A percentile compares a stretch with the other conserved stretches of the same genome.
Evolutionary conservation across 2,797 vertebrate species (phyloP).

Genomic region (Aselliscus stoliczkanus): DNA sequence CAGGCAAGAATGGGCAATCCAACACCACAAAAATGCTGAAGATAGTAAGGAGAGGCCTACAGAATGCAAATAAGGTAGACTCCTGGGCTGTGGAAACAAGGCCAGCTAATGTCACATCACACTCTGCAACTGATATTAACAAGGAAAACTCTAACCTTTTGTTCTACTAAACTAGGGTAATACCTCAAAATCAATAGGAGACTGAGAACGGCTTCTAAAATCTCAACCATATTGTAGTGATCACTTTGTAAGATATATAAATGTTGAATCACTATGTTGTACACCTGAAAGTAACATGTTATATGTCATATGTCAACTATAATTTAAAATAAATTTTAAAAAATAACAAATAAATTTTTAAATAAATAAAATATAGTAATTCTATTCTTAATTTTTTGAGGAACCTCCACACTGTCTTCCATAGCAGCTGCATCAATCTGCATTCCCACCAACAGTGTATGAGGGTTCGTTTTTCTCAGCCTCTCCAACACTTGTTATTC

Average conservation of each 20-base stretch:
- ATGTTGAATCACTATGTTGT: neutral
- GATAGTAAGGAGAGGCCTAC: neutral
- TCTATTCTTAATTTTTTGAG: no score
- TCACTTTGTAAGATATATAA: neutral
- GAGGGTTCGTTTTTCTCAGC: no score
- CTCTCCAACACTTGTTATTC: no score
- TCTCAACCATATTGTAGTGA: neutral
- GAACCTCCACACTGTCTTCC: no score
- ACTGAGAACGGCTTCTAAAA: neutral
- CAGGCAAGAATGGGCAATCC: neutral
- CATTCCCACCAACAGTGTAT: no score
- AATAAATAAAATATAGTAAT: neutral
- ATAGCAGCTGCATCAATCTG: no score
- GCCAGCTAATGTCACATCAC: neutral
- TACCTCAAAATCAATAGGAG: neutral
- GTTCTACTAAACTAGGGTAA: neutral
- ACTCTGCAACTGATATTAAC: neutral
- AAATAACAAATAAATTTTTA: neutral
- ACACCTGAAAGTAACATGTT: neutral
- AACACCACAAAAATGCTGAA: neutral
- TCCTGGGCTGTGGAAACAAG: neutral
- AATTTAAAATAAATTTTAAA: neutral
- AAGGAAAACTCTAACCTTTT: neutral
- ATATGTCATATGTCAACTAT: neutral
- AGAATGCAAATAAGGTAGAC: neutral